Percentiles rank a stretch among this genome's conserved stretches.
phyloP scores from a whole-genome alignment of 2,888 invertebrate species.

The Dromius quadrimaculatus region DNA sequence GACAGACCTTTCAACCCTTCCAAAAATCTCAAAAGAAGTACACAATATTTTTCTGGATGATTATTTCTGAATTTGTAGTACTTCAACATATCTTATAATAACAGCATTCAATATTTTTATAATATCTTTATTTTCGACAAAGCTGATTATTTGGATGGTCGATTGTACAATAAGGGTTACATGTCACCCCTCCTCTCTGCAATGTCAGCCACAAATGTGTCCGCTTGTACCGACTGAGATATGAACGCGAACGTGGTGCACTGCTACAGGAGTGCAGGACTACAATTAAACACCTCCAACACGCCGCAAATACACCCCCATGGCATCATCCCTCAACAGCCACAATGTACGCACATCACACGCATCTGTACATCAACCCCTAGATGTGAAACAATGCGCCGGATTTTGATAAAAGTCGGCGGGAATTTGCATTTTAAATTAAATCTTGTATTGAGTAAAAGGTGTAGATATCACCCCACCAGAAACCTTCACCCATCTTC shows the following conservation, averaged over 20 bases:
- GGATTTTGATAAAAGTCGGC: too few species aligned
- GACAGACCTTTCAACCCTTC: not conserved
- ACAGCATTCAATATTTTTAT: too few species aligned
- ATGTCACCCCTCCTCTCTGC: slow-evolving; percentile 47
- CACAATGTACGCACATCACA: slow-evolving; percentile 22
- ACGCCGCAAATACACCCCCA: slow-evolving; percentile 12
- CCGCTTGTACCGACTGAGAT: slow-evolving; percentile 51
- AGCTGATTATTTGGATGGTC: not conserved
- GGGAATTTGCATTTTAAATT: too few species aligned
- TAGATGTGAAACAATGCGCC: too few species aligned
- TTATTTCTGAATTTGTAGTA: too few species aligned
- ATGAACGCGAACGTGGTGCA: slow-evolving; percentile 40
- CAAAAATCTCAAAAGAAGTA: not conserved
- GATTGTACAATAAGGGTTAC: slow-evolving; percentile 49
- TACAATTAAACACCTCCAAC: slow-evolving; percentile 43
- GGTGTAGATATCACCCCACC: too few species aligned
- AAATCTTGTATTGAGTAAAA: too few species aligned
- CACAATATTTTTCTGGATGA: not conserved
- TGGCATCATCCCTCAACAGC: not conserved
- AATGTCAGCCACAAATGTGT: slow-evolving; percentile 52
- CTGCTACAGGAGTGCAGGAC: slow-evolving; percentile 5
- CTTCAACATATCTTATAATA: too few species aligned
- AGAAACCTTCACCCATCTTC: not conserved
- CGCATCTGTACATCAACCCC: slow-evolving; percentile 19
- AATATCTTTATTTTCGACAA: not conserved